Conservation (phyloP, 2,888 invertebrate species). For the Diplazon laetatorius region DNA sequence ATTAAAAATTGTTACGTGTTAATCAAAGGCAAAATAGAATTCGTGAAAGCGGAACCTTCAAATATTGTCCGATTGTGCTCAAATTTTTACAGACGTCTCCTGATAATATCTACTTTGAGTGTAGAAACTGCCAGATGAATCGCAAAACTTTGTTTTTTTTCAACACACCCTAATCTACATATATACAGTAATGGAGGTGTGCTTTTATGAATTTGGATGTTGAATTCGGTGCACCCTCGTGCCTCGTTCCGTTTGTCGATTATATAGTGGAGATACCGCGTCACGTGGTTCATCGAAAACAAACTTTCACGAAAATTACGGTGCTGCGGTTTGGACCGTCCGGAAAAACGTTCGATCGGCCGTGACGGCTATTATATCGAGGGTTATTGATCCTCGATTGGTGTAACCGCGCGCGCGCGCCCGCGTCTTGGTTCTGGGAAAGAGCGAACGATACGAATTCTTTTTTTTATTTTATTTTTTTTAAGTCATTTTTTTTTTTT, state of each 20-base stretch:
- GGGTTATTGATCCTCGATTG: constrained; percentile 45
- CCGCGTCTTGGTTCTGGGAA: constrained; percentile 27
- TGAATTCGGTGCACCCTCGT: constrained; percentile 55
- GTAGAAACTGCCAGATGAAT: too few relatives aligned
- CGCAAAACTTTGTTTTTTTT: too few relatives aligned
- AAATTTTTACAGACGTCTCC: too few relatives aligned
- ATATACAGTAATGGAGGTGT: constrained; percentile 18
- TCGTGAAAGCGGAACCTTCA: too few relatives aligned
- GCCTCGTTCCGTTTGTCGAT: constrained; percentile 45
- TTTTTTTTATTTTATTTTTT: too few relatives aligned
- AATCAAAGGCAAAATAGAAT: too few relatives aligned
- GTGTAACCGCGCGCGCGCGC: constrained; percentile 54
- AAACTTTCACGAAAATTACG: constrained; percentile 67
- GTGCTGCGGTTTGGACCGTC: constrained; percentile 48
- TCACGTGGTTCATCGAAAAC: constrained; percentile 37
- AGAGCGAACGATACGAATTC: neutral
- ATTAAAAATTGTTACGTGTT: too few relatives aligned
- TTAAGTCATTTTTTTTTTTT: neutral
- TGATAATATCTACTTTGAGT: too few relatives aligned
- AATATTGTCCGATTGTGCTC: too few relatives aligned
- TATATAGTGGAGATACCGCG: constrained; percentile 49
- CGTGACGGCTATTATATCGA: constrained; percentile 9
- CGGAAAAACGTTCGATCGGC: constrained; percentile 38
- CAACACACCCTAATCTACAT: too few relatives aligned
- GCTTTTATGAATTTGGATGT: constrained; percentile 44